These are phyloP conservation scores for Anolis carolinensis DNA, from an alignment of 2,113 vertebrate genomes.

Conservation along the genomic window DNA sequence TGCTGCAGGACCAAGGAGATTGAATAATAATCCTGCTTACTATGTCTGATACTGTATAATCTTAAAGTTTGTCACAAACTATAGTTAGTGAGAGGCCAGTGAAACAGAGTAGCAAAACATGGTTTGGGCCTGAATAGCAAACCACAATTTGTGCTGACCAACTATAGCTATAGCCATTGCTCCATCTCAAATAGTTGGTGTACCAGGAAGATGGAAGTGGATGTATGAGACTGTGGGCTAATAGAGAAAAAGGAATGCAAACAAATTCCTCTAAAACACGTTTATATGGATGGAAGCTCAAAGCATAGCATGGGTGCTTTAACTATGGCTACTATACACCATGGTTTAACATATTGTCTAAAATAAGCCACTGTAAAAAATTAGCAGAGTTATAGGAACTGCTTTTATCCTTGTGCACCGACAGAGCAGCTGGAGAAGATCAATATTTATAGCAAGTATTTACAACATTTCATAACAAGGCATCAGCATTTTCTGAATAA, in stretches of 20 bases:
- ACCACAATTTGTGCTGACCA: not conserved
- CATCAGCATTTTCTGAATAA: not conserved
- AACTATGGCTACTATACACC: not conserved
- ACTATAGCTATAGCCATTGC: not conserved
- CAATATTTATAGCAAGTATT: not conserved
- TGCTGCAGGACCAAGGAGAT: not conserved
- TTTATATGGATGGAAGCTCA: not conserved
- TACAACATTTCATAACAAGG: not conserved
- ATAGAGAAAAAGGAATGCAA: not conserved
- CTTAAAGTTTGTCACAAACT: not conserved
- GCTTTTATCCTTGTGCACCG: not conserved
- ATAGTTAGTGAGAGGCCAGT: not conserved
- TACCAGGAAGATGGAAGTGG: not conserved
- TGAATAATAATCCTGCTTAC: not conserved
- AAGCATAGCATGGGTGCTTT: not conserved
- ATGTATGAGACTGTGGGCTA: not conserved
- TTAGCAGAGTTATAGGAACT: not conserved
- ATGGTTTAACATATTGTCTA: not conserved
- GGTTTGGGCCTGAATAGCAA: not conserved
- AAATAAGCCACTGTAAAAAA: not conserved
- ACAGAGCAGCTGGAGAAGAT: not conserved
- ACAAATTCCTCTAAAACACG: not conserved
- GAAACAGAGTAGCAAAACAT: not conserved
- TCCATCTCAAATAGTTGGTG: not conserved
- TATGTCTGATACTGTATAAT: no score